Percentiles rank a stretch among this genome's conserved stretches.
These are phyloP conservation scores for Apostichopus leukothele DNA, from an alignment of 53 echinoderm and acorn worm species.

Conservation along the genomic window DNA sequence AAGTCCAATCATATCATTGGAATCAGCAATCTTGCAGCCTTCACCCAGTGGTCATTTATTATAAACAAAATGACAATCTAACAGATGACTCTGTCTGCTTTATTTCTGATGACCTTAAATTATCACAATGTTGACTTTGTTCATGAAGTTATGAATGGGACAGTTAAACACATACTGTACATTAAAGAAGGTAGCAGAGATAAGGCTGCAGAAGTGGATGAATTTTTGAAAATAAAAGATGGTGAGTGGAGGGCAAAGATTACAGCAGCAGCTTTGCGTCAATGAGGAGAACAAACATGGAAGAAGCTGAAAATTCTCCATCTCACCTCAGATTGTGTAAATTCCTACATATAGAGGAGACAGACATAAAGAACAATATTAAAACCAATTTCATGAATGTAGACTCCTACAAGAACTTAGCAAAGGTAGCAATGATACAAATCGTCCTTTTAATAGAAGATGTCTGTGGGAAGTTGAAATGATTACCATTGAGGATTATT, in stretches of 20 bases:
- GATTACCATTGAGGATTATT: not conserved
- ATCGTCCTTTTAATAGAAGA: slow-evolving; percentile 6
- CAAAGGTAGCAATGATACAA: not conserved
- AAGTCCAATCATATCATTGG: too few relatives aligned
- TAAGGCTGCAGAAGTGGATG: not conserved
- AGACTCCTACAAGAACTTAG: slow-evolving; percentile 26
- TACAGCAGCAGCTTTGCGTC: slow-evolving; percentile 54
- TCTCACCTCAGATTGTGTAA: slow-evolving; percentile 60
- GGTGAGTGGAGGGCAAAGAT: slow-evolving; percentile 55
- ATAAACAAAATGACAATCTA: too few relatives aligned
- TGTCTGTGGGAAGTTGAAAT: not conserved
- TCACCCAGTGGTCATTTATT: too few relatives aligned
- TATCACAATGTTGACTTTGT: too few relatives aligned
- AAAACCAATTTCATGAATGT: not conserved
- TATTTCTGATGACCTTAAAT: too few relatives aligned
- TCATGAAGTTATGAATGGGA: too few relatives aligned
- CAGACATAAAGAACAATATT: not conserved
- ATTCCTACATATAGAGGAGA: slow-evolving; percentile 19
- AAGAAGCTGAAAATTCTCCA: slow-evolving; percentile 52
- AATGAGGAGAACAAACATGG: slow-evolving; percentile 47
- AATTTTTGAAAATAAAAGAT: slow-evolving; percentile 46
- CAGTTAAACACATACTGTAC: not conserved
- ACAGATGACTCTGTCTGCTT: too few relatives aligned
- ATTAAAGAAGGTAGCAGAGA: slow-evolving; percentile 38
- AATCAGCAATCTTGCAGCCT: too few relatives aligned